Percentiles rank a stretch among this genome's conserved stretches.
These are phyloP conservation scores for Centroberyx gerrardi DNA, from an alignment of 2,797 vertebrate genomes.

Conservation along the genomic window DNA sequence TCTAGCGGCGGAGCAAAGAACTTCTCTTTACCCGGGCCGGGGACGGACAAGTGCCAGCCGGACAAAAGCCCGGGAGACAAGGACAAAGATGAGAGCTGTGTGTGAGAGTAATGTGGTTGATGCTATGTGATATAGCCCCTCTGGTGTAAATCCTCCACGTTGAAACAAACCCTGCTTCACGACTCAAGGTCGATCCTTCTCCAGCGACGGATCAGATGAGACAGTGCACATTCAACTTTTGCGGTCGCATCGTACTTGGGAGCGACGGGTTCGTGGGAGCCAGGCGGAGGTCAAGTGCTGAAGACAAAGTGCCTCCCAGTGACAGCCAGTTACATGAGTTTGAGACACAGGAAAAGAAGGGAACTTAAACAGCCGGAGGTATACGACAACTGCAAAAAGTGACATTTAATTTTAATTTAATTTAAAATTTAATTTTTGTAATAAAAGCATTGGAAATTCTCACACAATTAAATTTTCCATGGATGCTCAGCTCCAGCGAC, in stretches of 20 bases:
- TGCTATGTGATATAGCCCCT: neutral
- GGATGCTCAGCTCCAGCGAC: constrained; percentile 9
- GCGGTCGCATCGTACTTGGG: neutral
- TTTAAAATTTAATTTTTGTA: neutral
- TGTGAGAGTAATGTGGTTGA: constrained; percentile 47
- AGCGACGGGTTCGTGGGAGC: constrained; percentile 5
- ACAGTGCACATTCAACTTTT: neutral
- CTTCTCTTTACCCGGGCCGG: constrained; percentile 72
- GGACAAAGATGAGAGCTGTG: constrained; percentile 70
- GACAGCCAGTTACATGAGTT: neutral
- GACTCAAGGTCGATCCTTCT: neutral
- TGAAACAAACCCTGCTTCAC: too few species aligned
- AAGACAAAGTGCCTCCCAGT: constrained; percentile 59
- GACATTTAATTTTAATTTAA: neutral
- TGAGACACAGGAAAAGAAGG: neutral
- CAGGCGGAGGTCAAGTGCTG: constrained; percentile 28
- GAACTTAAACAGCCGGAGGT: neutral
- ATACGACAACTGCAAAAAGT: neutral
- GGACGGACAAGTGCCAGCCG: constrained; percentile 57
- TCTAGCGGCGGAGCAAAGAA: constrained; percentile 75
- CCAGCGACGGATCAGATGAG: neutral
- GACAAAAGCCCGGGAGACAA: constrained; percentile 26
- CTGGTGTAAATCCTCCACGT: neutral
- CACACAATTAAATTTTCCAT: constrained; percentile 8
- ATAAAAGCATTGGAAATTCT: constrained; percentile 1